Conservation (phyloP, 2,888 invertebrate species). For the Pachycephus smyrnensis region DNA sequence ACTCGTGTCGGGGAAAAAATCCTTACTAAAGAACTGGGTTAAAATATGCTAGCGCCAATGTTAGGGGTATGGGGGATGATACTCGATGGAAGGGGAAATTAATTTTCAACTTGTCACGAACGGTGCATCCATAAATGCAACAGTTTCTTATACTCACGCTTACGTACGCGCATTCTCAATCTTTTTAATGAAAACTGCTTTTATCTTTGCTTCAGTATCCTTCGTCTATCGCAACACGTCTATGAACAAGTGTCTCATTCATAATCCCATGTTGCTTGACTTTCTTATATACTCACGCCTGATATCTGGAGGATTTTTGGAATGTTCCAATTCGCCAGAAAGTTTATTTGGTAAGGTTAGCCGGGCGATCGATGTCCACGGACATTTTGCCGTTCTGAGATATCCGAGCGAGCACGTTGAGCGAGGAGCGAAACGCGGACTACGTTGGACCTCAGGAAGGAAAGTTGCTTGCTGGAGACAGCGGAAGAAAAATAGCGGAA, state of each 20-base stretch:
- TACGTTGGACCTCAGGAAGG: slow-evolving; percentile 44
- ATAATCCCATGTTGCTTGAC: not conserved
- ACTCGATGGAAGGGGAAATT: slow-evolving; percentile 44
- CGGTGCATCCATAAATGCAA: slow-evolving; percentile 60
- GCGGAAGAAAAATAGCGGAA: slow-evolving; percentile 73
- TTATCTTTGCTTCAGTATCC: not conserved
- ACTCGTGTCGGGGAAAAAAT: slow-evolving; percentile 26
- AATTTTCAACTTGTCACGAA: slow-evolving; percentile 56
- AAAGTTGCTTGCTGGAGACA: slow-evolving; percentile 70
- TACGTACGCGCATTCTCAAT: not conserved
- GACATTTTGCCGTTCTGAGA: slow-evolving; percentile 21
- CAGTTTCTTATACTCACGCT: slow-evolving; percentile 41
- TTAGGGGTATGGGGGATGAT: slow-evolving; percentile 20
- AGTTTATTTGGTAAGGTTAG: not conserved
- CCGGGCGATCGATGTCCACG: slow-evolving; percentile 1
- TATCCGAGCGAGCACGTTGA: slow-evolving; percentile 30
- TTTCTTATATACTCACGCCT: not conserved
- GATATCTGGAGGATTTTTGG: not conserved
- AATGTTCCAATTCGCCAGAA: not conserved
- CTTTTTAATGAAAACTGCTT: not conserved
- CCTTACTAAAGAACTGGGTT: slow-evolving; percentile 57
- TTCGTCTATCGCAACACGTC: not conserved
- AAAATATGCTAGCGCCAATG: slow-evolving; percentile 55
- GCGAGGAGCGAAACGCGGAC: slow-evolving; percentile 18
- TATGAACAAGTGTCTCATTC: not conserved